Evolutionary conservation across 1,140 invertebrate species (phyloP).

Genomic region (Cryptotermes secundus): DNA sequence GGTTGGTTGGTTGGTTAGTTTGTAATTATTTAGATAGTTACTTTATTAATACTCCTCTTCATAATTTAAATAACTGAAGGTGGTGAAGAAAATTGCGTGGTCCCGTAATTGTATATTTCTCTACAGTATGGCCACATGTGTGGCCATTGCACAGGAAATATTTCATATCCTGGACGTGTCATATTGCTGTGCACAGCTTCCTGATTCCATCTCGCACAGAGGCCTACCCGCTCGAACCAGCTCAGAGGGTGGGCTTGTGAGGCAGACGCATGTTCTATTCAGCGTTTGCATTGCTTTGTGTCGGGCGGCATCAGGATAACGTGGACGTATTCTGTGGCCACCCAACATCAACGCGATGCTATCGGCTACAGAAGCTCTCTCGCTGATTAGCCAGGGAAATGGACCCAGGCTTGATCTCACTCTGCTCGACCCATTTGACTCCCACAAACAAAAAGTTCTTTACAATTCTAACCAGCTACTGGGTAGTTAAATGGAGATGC

Average conservation of each 20-base stretch:
- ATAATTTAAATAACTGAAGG: neutral
- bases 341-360: neutral
- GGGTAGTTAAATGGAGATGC: neutral
- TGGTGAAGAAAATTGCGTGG: neutral
- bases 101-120: neutral
- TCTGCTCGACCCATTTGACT: neutral
- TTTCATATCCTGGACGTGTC: neutral
- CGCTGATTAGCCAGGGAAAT: conserved; percentile 3
- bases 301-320: neutral
- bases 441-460: conserved; percentile 17
- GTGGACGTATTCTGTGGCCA: neutral
- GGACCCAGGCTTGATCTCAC: neutral
- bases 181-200: neutral
- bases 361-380: conserved; percentile 2
- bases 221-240: no score
- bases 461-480: neutral
- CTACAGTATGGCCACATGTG: neutral
- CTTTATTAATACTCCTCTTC: no score
- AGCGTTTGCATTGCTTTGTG: neutral
- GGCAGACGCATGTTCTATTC: neutral
- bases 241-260: neutral
- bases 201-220: neutral
- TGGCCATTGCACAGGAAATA: neutral
- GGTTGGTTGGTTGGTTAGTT: no score
- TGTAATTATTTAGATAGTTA: no score